Evolutionary conservation across 2,888 invertebrate species (phyloP).

Genomic region (Holacanthella duospinosa): DNA sequence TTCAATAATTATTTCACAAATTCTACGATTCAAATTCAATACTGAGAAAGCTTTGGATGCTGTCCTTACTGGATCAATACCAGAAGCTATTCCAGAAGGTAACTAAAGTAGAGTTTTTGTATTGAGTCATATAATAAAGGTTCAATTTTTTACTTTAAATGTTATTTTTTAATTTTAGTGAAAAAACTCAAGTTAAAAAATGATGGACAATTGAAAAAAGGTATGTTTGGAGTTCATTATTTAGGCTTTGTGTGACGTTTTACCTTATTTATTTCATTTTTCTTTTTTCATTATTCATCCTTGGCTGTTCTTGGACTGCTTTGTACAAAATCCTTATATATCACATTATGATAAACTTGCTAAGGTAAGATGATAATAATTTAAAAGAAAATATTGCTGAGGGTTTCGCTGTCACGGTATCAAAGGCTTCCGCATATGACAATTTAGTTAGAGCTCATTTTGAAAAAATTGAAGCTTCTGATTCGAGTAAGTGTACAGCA

Average conservation of each 20-base stretch:
- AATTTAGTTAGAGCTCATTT: slow-evolving; percentile 1
- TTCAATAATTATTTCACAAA: slow-evolving; percentile 58
- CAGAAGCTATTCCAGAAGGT: not conserved
- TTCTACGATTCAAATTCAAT: slow-evolving; percentile 62
- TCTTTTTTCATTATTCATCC: not conserved
- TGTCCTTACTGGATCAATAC: slow-evolving; percentile 50
- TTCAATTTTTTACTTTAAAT: no score
- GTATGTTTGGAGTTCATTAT: no score
- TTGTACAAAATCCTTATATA: not conserved
- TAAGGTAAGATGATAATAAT: slow-evolving; percentile 13
- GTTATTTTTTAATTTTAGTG: no score
- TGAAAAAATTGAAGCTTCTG: not conserved
- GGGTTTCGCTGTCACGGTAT: no score
- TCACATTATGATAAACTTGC: not conserved
- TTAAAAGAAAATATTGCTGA: not conserved
- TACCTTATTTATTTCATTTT: not conserved
- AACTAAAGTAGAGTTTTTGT: no score
- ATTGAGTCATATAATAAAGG: no score
- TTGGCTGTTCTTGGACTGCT: not conserved
- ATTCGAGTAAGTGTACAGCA: not conserved
- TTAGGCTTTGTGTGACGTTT: not conserved
- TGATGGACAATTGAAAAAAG: not conserved
- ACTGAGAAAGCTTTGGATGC: slow-evolving; percentile 61
- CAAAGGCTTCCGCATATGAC: not conserved
- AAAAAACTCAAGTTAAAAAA: not conserved